Percentiles rank a stretch among this genome's conserved stretches.
Conservation (phyloP, 2,113 vertebrate species). For the Amblyornis subalaris region DNA sequence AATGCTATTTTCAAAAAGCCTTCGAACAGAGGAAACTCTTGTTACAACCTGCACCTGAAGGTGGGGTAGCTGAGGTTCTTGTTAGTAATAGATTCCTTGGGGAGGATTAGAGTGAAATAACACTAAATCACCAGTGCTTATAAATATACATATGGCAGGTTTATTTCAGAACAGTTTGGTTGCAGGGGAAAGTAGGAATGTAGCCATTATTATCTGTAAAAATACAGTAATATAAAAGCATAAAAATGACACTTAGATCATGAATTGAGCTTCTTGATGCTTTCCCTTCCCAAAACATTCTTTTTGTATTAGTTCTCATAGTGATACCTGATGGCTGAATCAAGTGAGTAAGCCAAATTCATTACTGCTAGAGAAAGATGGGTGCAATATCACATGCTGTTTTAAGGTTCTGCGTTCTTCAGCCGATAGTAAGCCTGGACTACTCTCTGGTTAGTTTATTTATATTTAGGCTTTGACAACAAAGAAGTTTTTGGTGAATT, state of each 20-base stretch:
- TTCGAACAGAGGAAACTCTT: not conserved
- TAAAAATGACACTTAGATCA: not conserved
- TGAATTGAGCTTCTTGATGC: not conserved
- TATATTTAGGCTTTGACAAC: not conserved
- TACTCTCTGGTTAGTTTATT: not conserved
- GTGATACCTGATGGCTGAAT: not conserved
- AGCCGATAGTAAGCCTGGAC: not conserved
- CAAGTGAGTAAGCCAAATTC: not conserved
- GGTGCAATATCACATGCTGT: not conserved
- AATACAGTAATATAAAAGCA: not conserved
- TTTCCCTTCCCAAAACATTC: not conserved
- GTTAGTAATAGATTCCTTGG: not conserved
- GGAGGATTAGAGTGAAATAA: not conserved
- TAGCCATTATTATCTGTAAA: not conserved
- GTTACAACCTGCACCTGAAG: rapidly evolving
- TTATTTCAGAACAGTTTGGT: not conserved
- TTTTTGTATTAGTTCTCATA: not conserved
- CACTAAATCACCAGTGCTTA: not conserved
- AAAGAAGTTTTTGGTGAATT: not conserved
- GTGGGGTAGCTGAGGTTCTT: not conserved
- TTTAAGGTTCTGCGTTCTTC: not conserved
- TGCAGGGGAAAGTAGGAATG: not conserved
- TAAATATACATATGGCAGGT: not conserved
- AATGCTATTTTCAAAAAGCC: not conserved
- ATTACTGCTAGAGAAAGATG: not conserved